Conservation (phyloP, 1,140 invertebrate species). For the Thaumatotibia leucotreta region DNA sequence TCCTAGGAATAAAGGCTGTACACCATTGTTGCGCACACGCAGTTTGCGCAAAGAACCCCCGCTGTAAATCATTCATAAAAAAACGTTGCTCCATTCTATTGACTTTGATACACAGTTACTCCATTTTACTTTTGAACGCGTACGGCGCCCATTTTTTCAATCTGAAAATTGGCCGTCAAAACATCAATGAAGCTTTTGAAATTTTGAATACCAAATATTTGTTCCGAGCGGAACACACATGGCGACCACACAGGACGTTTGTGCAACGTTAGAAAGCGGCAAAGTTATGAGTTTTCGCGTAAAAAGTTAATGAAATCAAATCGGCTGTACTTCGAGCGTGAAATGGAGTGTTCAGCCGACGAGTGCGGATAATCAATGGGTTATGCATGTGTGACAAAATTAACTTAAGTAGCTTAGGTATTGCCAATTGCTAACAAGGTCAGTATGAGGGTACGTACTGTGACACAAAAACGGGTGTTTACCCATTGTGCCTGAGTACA, state of each 20-base stretch:
- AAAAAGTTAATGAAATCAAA: conserved; percentile 50
- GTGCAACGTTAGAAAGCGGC: conserved; percentile 49
- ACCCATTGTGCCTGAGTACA: too few species aligned
- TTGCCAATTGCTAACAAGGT: background rate
- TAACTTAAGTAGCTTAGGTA: background rate
- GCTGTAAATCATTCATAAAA: conserved; percentile 5
- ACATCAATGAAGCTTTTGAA: conserved; percentile 60
- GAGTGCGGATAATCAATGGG: conserved; percentile 47
- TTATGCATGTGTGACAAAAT: conserved; percentile 18
- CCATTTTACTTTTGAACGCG: background rate
- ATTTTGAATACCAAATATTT: conserved; percentile 64
- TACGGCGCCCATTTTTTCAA: conserved; percentile 51
- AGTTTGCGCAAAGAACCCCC: conserved; percentile 22
- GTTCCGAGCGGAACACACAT: conserved; percentile 57
- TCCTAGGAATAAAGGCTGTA: conserved; percentile 20
- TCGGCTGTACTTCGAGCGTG: conserved; percentile 52
- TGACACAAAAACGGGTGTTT: too few species aligned
- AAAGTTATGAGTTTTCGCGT: conserved; percentile 39
- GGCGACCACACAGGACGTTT: conserved; percentile 66
- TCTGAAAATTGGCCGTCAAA: conserved; percentile 44
- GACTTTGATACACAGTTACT: background rate
- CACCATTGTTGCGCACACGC: conserved; percentile 36
- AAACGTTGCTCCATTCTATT: background rate
- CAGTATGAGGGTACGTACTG: too few species aligned
- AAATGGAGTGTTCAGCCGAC: conserved; percentile 47